phyloP scores from a whole-genome alignment of 2,888 invertebrate genomes.

The Elysia crispata region DNA sequence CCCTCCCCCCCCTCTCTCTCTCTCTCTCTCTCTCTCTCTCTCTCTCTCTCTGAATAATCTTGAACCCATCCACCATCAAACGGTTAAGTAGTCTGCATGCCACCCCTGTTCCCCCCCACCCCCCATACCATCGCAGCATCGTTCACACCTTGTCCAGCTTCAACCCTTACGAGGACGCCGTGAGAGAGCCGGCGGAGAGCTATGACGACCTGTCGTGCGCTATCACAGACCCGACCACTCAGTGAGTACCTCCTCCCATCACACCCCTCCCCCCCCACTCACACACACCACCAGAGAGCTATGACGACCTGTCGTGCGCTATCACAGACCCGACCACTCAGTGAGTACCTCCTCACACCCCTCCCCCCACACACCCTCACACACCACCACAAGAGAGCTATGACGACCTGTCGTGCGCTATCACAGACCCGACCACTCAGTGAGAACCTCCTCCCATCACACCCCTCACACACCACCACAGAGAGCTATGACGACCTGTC shows the following conservation, averaged over 20 bases:
- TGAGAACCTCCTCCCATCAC: too few relatives aligned
- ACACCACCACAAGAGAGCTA: too few relatives aligned
- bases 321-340: too few relatives aligned
- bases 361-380: too few relatives aligned
- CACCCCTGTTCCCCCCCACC: conserved; percentile 27
- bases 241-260: conserved; percentile 78
- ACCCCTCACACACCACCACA: too few relatives aligned
- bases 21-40: neutral
- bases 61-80: neutral
- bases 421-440: too few relatives aligned
- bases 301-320: too few relatives aligned
- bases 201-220: conserved; percentile 79
- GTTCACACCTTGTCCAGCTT: conserved; percentile 79
- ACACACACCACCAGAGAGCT: too few relatives aligned
- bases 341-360: too few relatives aligned
- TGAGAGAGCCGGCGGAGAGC: conserved; percentile 77
- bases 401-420: too few relatives aligned
- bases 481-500: too few relatives aligned
- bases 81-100: neutral
- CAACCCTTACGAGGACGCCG: conserved; percentile 80
- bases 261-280: too few relatives aligned
- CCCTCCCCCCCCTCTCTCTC: neutral
- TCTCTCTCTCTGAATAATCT: neutral
- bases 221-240: conserved; percentile 80
- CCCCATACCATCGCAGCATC: conserved; percentile 77